Percentiles rank a stretch among this genome's conserved stretches.
phyloP scores from a whole-genome alignment of 2,797 vertebrate genomes.

The Sandelia bainsii region DNA sequence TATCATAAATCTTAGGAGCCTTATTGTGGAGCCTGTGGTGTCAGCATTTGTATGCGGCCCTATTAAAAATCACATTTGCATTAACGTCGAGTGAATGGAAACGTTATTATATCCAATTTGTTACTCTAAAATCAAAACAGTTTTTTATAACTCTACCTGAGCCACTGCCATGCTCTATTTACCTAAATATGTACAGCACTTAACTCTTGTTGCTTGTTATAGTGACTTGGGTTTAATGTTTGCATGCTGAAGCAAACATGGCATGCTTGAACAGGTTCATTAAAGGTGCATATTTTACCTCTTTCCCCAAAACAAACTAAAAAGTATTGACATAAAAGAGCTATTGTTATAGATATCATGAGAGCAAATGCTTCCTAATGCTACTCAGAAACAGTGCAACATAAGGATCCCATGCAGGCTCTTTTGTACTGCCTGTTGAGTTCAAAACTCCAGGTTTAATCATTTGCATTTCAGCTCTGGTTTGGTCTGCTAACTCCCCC shows the following conservation, averaged over 20 bases:
- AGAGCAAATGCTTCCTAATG: too few relatives aligned
- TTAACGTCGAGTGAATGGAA: not conserved
- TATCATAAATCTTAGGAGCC: not conserved
- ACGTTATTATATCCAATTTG: constrained; percentile 2
- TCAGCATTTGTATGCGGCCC: not conserved
- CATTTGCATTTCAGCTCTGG: not conserved
- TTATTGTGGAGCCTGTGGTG: not conserved
- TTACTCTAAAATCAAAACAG: not conserved
- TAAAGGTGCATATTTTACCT: not conserved
- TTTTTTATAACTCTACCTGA: not conserved
- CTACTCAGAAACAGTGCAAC: not conserved
- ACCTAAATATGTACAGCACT: not conserved
- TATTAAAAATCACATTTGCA: not conserved
- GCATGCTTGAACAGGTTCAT: not conserved
- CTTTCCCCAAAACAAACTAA: not conserved
- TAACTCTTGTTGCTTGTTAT: not conserved
- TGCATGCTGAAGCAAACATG: not conserved
- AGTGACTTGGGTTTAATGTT: not conserved
- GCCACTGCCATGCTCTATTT: not conserved
- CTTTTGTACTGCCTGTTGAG: not conserved
- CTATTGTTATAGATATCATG: not conserved
- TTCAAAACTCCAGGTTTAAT: not conserved
- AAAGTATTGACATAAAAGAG: not conserved
- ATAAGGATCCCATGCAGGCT: not conserved
- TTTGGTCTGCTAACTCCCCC: not conserved